These are phyloP conservation scores for Ctenodactylus gundi DNA, from an alignment of 2,113 vertebrate genomes.

Conservation along the genomic window DNA sequence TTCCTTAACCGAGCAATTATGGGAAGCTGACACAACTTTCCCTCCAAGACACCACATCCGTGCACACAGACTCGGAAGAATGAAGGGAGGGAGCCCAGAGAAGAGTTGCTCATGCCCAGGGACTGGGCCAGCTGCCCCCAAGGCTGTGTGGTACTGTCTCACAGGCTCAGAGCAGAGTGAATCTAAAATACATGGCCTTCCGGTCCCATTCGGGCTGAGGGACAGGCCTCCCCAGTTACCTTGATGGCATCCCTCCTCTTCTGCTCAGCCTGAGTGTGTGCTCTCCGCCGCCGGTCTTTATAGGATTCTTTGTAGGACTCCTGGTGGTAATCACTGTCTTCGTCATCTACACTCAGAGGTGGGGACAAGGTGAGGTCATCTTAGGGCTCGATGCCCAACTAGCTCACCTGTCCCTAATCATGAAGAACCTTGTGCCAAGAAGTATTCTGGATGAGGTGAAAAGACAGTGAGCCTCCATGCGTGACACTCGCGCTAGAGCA, in stretches of 20 bases:
- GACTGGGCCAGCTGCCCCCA: not conserved
- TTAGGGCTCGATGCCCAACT: not conserved
- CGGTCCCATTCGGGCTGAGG: not conserved
- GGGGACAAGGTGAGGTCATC: not conserved
- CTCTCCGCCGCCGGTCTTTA: constrained; percentile 94
- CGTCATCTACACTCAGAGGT: constrained; percentile 88
- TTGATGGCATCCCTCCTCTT: constrained; percentile 97
- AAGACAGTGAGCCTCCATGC: not conserved
- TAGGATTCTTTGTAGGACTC: constrained; percentile 94
- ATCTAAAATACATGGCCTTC: not conserved
- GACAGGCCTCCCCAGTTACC: constrained; percentile 77
- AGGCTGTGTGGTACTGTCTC: not conserved
- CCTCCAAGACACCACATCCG: not conserved
- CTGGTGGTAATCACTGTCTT: constrained; percentile 97
- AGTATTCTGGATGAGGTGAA: not conserved
- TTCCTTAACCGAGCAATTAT: not conserved
- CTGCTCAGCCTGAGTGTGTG: constrained; percentile 96
- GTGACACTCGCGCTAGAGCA: not conserved
- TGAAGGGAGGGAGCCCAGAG: not conserved
- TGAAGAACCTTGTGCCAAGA: not conserved
- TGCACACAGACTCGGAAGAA: not conserved
- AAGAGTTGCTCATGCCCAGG: not conserved
- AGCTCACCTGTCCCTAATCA: not conserved
- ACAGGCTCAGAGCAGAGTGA: not conserved
- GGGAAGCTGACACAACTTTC: not conserved